phyloP scores from a whole-genome alignment of 2,888 invertebrate genomes.

The Lepas anatifera region DNA sequence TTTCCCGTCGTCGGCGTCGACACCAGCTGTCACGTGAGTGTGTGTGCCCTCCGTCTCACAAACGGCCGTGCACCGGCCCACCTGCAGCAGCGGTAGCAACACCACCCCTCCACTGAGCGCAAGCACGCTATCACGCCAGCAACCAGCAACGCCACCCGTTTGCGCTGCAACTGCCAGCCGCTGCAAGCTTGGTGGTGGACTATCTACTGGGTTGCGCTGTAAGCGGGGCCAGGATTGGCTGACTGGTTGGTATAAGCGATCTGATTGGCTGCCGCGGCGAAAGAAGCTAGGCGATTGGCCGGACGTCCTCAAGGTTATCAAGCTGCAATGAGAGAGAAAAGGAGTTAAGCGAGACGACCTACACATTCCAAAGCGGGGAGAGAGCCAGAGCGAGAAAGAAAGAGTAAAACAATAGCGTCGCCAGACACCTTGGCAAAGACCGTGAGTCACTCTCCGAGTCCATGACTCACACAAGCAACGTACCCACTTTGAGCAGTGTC shows the following conservation, averaged over 20 bases:
- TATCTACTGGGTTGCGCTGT: slow-evolving; percentile 6
- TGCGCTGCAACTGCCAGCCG: not conserved
- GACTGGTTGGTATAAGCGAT: slow-evolving; percentile 10
- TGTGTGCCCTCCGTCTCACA: not conserved
- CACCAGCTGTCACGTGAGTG: not conserved
- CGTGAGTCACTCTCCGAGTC: no score
- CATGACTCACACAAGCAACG: no score
- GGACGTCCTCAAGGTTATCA: slow-evolving; percentile 12
- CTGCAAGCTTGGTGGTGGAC: not conserved
- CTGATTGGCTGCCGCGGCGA: slow-evolving; percentile 10
- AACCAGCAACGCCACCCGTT: not conserved
- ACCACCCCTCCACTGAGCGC: no score
- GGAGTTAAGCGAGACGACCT: not conserved
- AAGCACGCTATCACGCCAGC: not conserved
- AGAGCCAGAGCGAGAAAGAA: no score
- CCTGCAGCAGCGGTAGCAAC: no score
- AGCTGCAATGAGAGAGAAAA: slow-evolving; percentile 11
- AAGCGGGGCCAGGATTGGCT: slow-evolving; percentile 9
- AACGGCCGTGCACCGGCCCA: no score
- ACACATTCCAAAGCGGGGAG: slow-evolving; percentile 3
- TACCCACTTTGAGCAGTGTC: no score
- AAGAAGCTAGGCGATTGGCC: slow-evolving; percentile 12
- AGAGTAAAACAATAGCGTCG: no score
- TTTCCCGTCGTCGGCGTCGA: not conserved
- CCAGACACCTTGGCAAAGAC: no score